A percentile compares a stretch with the other conserved stretches of the same genome.
Evolutionary conservation across 2,113 vertebrate genomes (phyloP).

Genomic region (Tamias sibiricus): DNA sequence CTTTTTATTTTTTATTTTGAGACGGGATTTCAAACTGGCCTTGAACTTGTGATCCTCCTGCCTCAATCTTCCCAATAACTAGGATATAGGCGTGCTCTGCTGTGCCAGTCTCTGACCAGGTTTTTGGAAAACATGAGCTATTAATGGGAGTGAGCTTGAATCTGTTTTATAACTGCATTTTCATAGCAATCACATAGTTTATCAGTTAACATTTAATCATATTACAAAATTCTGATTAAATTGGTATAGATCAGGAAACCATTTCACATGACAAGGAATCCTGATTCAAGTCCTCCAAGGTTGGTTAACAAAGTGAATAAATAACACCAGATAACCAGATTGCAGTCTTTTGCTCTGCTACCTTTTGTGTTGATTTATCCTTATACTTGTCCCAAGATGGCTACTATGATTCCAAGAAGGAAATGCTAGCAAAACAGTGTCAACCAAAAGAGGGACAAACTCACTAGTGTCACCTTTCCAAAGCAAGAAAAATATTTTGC

Average conservation of each 20-base stretch:
- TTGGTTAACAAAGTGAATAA: neutral
- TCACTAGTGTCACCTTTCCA: slow-evolving; percentile 41
- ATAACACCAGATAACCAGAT: neutral
- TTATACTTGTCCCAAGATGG: neutral
- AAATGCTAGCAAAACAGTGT: slow-evolving; percentile 22
- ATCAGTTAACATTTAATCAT: slow-evolving; percentile 10
- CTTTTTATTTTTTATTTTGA: no score
- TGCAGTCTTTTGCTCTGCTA: neutral
- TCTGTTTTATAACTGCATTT: slow-evolving; percentile 25
- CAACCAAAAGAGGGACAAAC: neutral
- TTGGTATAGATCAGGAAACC: slow-evolving; percentile 33
- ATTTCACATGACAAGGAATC: neutral
- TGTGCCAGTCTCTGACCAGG: no score
- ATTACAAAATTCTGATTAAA: slow-evolving; percentile 45
- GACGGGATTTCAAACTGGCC: no score
- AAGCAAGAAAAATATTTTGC: slow-evolving; percentile 33
- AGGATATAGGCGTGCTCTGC: no score
- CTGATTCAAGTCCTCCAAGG: neutral
- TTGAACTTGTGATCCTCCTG: no score
- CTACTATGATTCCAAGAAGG: slow-evolving; percentile 15
- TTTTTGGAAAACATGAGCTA: neutral
- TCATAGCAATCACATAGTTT: neutral
- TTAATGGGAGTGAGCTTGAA: slow-evolving; percentile 4
- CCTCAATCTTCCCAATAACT: no score
- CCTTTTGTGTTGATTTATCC: slow-evolving; percentile 14